A percentile compares a stretch with the other conserved stretches of the same genome.
These are phyloP conservation scores for Limnodromus scolopaceus DNA, from an alignment of 2,797 vertebrate species.

Conservation along the genomic window DNA sequence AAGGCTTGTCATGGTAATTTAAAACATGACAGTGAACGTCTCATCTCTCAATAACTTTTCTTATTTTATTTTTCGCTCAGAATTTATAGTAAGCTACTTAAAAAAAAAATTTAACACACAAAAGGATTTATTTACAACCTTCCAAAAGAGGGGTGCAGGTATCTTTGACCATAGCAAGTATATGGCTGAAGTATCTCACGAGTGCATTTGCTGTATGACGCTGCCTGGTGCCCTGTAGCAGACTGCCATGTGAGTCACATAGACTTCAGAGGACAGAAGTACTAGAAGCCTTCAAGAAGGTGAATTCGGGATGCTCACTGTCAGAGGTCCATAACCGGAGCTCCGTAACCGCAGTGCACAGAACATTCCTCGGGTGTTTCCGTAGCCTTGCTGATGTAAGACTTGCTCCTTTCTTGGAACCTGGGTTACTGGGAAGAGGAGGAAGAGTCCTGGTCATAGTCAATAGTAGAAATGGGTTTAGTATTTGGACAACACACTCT, in stretches of 20 bases:
- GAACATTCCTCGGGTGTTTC: background rate
- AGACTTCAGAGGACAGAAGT: background rate
- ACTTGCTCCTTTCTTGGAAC: background rate
- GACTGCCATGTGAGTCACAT: fast-evolving
- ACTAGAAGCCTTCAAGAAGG: background rate
- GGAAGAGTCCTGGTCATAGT: background rate
- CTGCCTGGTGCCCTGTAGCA: background rate
- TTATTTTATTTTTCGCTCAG: background rate
- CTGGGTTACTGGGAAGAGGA: background rate
- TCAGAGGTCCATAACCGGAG: background rate
- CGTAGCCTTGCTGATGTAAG: background rate
- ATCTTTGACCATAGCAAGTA: background rate
- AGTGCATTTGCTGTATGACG: background rate
- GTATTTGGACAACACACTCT: fast-evolving
- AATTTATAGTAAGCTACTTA: background rate
- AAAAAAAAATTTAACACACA: background rate
- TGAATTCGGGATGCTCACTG: background rate
- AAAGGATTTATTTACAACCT: background rate
- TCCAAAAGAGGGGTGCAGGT: background rate
- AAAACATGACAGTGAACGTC: background rate
- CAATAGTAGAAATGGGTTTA: background rate
- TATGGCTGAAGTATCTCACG: background rate
- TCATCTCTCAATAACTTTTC: background rate
- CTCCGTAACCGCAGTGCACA: background rate
- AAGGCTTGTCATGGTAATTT: background rate